Evolutionary conservation across 2,888 invertebrate genomes (phyloP), one percentile per base, ranked within the genome.

Genomic region (Cheilosia scutellata): DNA sequence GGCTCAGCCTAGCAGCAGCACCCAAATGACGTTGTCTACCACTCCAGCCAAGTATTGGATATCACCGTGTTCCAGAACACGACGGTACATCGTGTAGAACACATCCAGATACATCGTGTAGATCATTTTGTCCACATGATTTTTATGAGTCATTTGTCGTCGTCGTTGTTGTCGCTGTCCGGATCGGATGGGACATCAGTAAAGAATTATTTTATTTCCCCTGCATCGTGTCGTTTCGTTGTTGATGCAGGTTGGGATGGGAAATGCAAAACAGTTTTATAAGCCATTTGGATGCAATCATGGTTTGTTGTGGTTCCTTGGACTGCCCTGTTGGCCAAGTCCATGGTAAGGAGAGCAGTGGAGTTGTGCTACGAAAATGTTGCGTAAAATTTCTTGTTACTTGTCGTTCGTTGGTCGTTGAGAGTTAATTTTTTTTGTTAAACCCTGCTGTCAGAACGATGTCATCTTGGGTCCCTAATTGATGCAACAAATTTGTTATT

Each of bases 81-180:
- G 66, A 53, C 66, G 55, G 74, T 74, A 74, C 74, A 84, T 84
- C 79, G 79, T 80, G 75, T 84, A 75, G 57, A 84, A 79, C 80
- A 84, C 60, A 71, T 70, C 53, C 53, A 60, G 72, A 55, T 68
- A 58, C 82, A 72, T 80, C 68, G 72, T 82, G 68, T 72, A 62
- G 76, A 78, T 75, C 79, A 86, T 80, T 87, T 87, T 87, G 87
- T 87, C 86, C 86, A 80, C 78, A 86, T 78, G 82, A 82, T 76
- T 87, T 87, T 87, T 86, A 87, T 87, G 88, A 87, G 87, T 88
- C 88, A 88, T 88, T 88, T 88, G 87, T 88, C 86, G 84, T 82
- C 88, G 84, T 82, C 72, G 76, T 76, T 65, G 86, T 79, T 49
- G 70, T 70, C 42, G 65, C 60, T 68, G 78, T 66, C 49, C 70